Evolutionary conservation across 2,888 invertebrate genomes (phyloP).

Genomic region (Lithophane semibrunnea): DNA sequence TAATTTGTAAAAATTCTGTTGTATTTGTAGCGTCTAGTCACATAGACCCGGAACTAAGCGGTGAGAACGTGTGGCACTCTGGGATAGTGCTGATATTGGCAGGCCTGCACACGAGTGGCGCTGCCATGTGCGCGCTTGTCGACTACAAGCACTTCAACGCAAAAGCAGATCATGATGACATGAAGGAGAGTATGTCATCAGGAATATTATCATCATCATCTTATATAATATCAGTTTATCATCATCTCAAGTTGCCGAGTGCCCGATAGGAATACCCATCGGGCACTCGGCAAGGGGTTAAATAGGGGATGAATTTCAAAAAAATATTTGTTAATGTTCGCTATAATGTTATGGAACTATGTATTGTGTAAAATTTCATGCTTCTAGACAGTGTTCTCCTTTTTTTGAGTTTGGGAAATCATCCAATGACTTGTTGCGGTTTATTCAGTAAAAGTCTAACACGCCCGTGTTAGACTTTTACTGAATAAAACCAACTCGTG

Average conservation of each 20-base stretch:
- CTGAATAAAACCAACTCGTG: too few relatives aligned
- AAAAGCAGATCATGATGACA: conserved; percentile 61
- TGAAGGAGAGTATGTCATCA: conserved; percentile 76
- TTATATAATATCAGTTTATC: not conserved
- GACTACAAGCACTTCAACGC: conserved; percentile 75
- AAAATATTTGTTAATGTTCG: too few relatives aligned
- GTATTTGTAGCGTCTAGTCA: conserved; percentile 81
- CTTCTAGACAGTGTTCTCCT: too few relatives aligned
- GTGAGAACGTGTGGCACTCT: conserved; percentile 86
- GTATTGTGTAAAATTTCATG: too few relatives aligned
- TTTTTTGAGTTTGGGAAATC: too few relatives aligned
- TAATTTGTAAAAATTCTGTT: not conserved
- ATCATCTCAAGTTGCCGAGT: not conserved
- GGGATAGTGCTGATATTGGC: conserved; percentile 74
- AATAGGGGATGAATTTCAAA: not conserved
- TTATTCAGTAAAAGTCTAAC: too few relatives aligned
- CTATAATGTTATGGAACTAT: too few relatives aligned
- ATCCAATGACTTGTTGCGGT: too few relatives aligned
- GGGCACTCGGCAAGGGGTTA: too few relatives aligned
- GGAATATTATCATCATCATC: not conserved
- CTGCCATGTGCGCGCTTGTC: conserved; percentile 78
- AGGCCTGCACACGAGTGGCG: conserved; percentile 75
- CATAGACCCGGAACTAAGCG: conserved; percentile 80
- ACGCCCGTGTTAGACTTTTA: too few relatives aligned
- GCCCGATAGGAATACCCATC: not conserved